Evolutionary conservation across 2,113 vertebrate genomes (phyloP).

Genomic region (Antigone vipio): DNA sequence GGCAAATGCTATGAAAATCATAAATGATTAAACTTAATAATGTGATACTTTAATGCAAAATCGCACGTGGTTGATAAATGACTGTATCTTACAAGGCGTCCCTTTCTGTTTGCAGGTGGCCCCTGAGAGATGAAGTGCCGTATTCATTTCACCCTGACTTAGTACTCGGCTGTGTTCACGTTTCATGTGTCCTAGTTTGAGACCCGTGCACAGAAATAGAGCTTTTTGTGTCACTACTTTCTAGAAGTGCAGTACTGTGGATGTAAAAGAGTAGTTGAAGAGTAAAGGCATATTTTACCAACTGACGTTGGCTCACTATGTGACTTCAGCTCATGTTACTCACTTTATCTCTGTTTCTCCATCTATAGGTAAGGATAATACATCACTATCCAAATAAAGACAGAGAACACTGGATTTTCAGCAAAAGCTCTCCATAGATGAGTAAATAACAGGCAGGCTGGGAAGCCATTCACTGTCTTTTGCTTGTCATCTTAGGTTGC

Average conservation of each 20-base stretch:
- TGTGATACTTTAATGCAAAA: neutral
- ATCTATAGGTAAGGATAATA: neutral
- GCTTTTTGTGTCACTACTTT: neutral
- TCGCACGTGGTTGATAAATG: neutral
- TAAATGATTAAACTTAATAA: neutral
- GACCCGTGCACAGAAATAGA: neutral
- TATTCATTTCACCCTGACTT: neutral
- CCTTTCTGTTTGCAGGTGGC: neutral
- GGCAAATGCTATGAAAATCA: neutral
- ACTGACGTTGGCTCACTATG: neutral
- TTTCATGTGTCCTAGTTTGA: neutral
- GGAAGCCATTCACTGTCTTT: neutral
- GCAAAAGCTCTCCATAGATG: neutral
- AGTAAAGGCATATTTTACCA: neutral
- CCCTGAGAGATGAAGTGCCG: neutral
- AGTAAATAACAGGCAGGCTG: neutral
- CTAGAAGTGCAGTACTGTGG: neutral
- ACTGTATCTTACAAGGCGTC: neutral
- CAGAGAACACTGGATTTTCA: neutral
- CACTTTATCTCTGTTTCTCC: neutral
- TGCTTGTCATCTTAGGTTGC: neutral
- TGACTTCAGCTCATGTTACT: neutral
- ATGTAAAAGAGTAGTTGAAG: neutral
- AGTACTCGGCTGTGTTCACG: neutral
- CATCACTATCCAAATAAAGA: neutral